Conservation (phyloP, 2,888 invertebrate species). For the Drosophila parthenogenetica region DNA sequence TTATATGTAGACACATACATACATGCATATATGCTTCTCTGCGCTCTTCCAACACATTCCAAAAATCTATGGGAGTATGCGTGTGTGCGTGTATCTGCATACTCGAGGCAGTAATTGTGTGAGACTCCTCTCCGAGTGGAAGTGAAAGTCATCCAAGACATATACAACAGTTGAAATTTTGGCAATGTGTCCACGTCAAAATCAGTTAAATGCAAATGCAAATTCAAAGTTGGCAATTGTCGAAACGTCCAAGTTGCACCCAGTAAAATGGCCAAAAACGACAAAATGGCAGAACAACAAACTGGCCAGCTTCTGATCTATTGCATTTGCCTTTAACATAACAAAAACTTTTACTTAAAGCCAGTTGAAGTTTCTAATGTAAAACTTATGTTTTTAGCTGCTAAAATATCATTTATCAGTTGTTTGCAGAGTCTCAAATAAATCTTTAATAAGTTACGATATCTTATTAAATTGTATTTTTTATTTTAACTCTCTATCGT, state of each 20-base stretch:
- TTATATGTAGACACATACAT: constrained; percentile 3
- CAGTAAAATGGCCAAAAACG: constrained; percentile 16
- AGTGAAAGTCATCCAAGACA: constrained; percentile 52
- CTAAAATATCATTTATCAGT: neutral
- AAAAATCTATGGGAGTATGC: constrained; percentile 7
- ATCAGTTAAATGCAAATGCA: constrained; percentile 69
- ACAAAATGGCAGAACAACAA: constrained; percentile 13
- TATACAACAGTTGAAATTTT: constrained; percentile 54
- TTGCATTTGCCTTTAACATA: constrained; percentile 36
- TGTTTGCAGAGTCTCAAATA: neutral
- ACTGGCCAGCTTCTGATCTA: constrained; percentile 30
- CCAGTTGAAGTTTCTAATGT: neutral
- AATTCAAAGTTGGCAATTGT: constrained; percentile 63
- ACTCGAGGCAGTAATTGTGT: constrained; percentile 52
- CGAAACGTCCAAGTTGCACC: constrained; percentile 43
- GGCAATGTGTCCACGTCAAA: constrained; percentile 69
- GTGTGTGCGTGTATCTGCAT: constrained; percentile 15
- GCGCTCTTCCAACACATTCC: constrained; percentile 15
- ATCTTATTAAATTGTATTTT: no score
- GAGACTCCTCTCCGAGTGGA: constrained; percentile 21
- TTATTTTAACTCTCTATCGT: no score
- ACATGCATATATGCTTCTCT: neutral
- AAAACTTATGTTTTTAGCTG: neutral
- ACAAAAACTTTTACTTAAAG: constrained; percentile 4
- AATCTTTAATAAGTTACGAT: no score